Conservation (phyloP, 2,113 vertebrate species). For the Shinisaurus crocodilurus region DNA sequence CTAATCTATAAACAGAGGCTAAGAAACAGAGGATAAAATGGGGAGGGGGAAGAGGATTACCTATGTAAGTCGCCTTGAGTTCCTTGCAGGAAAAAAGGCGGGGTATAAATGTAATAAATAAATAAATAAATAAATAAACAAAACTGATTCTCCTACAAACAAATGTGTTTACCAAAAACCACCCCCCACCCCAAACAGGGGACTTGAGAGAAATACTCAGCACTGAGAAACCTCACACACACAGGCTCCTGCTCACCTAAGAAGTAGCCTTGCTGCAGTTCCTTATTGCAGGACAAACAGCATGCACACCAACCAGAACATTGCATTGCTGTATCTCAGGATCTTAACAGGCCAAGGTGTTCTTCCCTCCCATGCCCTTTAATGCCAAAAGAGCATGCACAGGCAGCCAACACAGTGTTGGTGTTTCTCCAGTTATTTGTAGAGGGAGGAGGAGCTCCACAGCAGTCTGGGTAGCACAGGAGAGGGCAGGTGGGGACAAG, state of each 20-base stretch:
- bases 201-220: not conserved
- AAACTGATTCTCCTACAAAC: not conserved
- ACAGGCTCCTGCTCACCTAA: not conserved
- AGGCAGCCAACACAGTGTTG: not conserved
- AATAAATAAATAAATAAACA: no score
- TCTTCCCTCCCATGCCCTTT: not conserved
- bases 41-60: no score
- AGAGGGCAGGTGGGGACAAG: not conserved
- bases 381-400: not conserved
- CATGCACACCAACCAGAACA: not conserved
- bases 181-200: not conserved
- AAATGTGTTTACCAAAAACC: not conserved
- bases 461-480: not conserved
- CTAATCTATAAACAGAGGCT: not conserved
- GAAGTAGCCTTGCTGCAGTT: not conserved
- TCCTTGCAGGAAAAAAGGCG: no score
- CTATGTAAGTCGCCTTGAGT: no score
- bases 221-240: no score
- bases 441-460: not conserved
- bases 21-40: no score
- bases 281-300: not conserved
- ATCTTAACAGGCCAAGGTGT: not conserved
- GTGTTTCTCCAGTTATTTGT: not conserved
- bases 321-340: not conserved
- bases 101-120: no score